Evolutionary conservation across 1,140 invertebrate genomes (phyloP).

Genomic region (Medauroidea extradentata): DNA sequence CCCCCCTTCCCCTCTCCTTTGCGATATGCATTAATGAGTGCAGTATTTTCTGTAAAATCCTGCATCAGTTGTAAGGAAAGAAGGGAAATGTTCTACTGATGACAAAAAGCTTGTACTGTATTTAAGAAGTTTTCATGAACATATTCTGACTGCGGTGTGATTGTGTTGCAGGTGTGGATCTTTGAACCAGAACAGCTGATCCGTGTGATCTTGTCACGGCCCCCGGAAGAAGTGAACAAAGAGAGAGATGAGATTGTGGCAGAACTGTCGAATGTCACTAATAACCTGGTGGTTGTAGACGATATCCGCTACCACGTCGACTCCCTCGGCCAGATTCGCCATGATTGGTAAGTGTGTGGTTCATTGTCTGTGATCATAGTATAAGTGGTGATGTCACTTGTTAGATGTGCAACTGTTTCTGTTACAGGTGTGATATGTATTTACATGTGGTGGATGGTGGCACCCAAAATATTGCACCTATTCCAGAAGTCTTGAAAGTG

Average conservation of each 20-base stretch:
- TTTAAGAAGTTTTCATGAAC: no score
- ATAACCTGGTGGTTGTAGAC: conserved; percentile 69
- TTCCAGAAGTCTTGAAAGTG: conserved; percentile 73
- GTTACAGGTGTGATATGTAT: conserved; percentile 78
- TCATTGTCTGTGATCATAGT: not conserved
- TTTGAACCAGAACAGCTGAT: conserved; percentile 75
- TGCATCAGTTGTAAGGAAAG: no score
- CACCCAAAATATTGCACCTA: conserved; percentile 68
- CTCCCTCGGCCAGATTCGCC: conserved; percentile 59
- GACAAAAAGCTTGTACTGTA: no score
- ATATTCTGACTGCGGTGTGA: no score
- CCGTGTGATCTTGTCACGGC: conserved; percentile 71
- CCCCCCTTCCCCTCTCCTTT: no score
- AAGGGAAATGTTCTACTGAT: no score
- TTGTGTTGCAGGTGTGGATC: conserved; percentile 84
- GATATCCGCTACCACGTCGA: conserved; percentile 73
- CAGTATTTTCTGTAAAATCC: no score
- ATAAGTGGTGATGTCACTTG: no score
- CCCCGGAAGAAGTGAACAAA: conserved; percentile 63
- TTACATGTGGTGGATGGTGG: conserved; percentile 75
- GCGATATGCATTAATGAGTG: no score
- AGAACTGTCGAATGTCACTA: conserved; percentile 68
- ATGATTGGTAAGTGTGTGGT: conserved; percentile 53
- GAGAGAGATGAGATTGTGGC: conserved; percentile 64
- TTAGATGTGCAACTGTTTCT: conserved; percentile 12